Percentiles rank a stretch among this genome's conserved stretches.
Evolutionary conservation across 2,113 vertebrate genomes (phyloP).

Genomic region (Caranx melampygus): DNA sequence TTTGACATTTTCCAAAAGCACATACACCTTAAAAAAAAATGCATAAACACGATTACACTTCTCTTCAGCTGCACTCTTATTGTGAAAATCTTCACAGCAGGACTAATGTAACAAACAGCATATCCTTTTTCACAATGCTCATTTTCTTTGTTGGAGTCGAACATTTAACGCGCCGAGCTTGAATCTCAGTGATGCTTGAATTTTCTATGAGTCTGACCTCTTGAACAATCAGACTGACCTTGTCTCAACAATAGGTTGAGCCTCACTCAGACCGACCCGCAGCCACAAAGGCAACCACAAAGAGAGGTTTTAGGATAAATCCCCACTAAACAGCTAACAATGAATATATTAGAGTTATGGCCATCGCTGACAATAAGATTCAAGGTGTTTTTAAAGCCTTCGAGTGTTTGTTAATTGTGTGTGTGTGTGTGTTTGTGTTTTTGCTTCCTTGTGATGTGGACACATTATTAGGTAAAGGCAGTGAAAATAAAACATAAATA

Average conservation of each 20-base stretch:
- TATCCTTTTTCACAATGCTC: slow-evolving; percentile 8
- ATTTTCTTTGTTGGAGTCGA: slow-evolving; percentile 15
- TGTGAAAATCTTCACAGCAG: background rate
- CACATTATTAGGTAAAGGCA: background rate
- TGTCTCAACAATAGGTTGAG: slow-evolving; percentile 67
- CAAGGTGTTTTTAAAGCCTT: slow-evolving; percentile 11
- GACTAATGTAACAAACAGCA: slow-evolving; percentile 2
- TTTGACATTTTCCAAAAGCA: slow-evolving; percentile 1
- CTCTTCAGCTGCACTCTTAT: background rate
- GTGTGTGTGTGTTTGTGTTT: too few relatives aligned
- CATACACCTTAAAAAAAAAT: background rate
- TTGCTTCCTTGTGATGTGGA: background rate
- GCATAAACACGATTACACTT: background rate
- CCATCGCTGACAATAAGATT: slow-evolving; percentile 25
- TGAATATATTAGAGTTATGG: slow-evolving; percentile 71
- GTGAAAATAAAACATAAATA: background rate
- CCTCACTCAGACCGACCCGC: slow-evolving; percentile 48
- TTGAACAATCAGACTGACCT: slow-evolving; percentile 76
- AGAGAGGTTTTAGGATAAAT: slow-evolving; percentile 73
- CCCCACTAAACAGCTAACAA: slow-evolving; percentile 68
- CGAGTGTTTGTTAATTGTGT: background rate
- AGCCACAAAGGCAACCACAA: slow-evolving; percentile 54
- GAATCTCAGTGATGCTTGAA: slow-evolving; percentile 57
- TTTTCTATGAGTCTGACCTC: slow-evolving; percentile 72
- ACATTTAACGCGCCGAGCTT: slow-evolving; percentile 33